Percentiles rank a stretch among this genome's conserved stretches.
Evolutionary conservation across 2,888 invertebrate genomes (phyloP).

Genomic region (Fragum sueziense): DNA sequence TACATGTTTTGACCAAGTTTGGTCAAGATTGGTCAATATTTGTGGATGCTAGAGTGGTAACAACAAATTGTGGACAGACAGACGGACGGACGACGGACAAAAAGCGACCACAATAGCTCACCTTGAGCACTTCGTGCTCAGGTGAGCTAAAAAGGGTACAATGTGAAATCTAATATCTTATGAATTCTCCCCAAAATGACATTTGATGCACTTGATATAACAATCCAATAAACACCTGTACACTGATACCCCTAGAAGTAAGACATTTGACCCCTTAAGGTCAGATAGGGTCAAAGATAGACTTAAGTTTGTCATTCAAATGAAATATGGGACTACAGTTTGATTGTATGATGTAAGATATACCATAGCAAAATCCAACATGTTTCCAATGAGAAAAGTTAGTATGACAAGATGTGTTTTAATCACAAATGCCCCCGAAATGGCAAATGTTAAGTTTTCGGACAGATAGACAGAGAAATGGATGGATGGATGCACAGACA

Average conservation of each 20-base stretch:
- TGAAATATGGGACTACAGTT: too few relatives aligned
- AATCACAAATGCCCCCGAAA: conserved; percentile 35
- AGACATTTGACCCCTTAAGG: neutral
- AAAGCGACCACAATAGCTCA: too few relatives aligned
- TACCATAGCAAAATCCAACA: too few relatives aligned
- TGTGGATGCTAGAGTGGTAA: too few relatives aligned
- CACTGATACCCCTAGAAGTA: neutral
- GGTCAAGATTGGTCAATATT: conserved; percentile 5
- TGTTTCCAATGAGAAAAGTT: too few relatives aligned
- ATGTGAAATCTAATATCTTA: neutral
- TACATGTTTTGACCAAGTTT: neutral
- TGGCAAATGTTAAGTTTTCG: conserved; percentile 1
- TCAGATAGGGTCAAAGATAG: neutral
- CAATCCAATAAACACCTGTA: neutral
- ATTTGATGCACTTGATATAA: conserved; percentile 2
- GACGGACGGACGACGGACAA: too few relatives aligned
- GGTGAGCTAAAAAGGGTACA: too few relatives aligned
- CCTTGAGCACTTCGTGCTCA: too few relatives aligned
- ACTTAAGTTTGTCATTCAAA: neutral
- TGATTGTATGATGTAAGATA: too few relatives aligned
- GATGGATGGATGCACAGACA: too few relatives aligned
- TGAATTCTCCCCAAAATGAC: neutral
- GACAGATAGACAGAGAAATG: too few relatives aligned
- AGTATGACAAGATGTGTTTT: neutral
- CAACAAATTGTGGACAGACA: too few relatives aligned